These are phyloP conservation scores for Cladopsammia gracilis DNA, from an alignment of 64 coral and sea anemone species.

Conservation along the genomic window DNA sequence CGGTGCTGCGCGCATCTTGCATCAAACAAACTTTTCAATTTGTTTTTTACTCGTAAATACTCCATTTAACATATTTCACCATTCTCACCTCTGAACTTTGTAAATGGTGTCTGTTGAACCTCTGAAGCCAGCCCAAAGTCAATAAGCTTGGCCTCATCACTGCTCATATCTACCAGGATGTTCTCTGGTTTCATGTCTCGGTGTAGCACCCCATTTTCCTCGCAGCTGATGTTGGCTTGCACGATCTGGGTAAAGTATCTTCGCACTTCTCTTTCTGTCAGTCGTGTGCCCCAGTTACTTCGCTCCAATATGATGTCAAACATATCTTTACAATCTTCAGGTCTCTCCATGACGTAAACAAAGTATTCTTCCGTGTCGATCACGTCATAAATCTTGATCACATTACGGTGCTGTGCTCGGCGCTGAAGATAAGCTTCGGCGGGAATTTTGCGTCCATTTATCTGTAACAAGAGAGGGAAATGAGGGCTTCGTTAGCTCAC, in stretches of 20 bases:
- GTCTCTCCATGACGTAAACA: slow-evolving; percentile 23
- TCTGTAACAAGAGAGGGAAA: neutral
- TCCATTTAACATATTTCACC: neutral
- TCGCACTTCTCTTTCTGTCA: neutral
- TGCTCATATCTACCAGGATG: neutral
- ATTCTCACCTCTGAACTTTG: neutral
- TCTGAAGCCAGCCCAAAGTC: slow-evolving; percentile 32
- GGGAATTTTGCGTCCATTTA: neutral
- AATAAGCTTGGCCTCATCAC: slow-evolving; percentile 28
- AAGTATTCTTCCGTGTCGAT: neutral
- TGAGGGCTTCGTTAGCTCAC: neutral
- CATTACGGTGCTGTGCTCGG: neutral
- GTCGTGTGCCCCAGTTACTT: neutral
- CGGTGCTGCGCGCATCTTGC: no score
- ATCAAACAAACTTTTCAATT: neutral
- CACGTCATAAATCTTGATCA: neutral
- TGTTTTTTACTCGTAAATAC: no score
- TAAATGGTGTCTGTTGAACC: neutral
- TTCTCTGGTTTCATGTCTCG: slow-evolving; percentile 17
- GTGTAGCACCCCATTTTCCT: slow-evolving; percentile 29
- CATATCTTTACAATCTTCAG: slow-evolving; percentile 3
- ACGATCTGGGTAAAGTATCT: slow-evolving; percentile 3
- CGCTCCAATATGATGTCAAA: neutral
- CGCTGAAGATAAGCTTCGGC: neutral
- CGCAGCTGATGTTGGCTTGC: slow-evolving; percentile 25